Conservation (phyloP, 2,888 invertebrate species). For the Perithous albicinctus region DNA sequence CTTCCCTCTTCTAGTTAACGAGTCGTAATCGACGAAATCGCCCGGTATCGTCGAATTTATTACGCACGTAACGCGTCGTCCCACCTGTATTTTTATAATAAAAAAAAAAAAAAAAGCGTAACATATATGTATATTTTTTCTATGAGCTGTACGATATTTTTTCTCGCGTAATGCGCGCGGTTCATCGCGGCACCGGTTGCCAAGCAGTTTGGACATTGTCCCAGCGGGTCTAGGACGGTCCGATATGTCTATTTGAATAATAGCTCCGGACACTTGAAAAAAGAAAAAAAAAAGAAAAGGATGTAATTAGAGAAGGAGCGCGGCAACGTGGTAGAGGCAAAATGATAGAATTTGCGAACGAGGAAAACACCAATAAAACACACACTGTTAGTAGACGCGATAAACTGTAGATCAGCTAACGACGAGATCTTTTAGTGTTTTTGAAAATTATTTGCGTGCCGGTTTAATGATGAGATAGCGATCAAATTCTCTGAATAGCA, state of each 20-base stretch:
- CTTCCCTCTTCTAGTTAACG: neutral
- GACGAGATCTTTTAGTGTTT: neutral
- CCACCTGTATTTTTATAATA: slow-evolving; percentile 9
- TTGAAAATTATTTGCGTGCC: neutral
- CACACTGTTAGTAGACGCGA: neutral
- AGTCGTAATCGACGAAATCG: neutral
- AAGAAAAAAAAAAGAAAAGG: neutral
- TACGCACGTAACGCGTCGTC: neutral
- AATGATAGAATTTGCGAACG: slow-evolving; percentile 17
- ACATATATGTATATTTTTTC: slow-evolving; percentile 61
- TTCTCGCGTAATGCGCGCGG: slow-evolving; percentile 44
- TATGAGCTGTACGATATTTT: slow-evolving; percentile 61
- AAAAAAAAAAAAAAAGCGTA: neutral
- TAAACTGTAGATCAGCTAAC: neutral
- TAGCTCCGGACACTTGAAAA: slow-evolving; percentile 27
- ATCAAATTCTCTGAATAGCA: slow-evolving; percentile 13
- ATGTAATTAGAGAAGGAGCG: slow-evolving; percentile 11
- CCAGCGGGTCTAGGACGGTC: slow-evolving; percentile 76
- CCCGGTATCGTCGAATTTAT: neutral
- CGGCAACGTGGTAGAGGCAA: slow-evolving; percentile 13
- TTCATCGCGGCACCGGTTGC: slow-evolving; percentile 62
- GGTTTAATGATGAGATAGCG: neutral
- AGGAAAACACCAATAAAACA: slow-evolving; percentile 12
- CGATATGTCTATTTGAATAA: slow-evolving; percentile 52
- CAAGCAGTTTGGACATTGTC: slow-evolving; percentile 61